Evolutionary conservation across 2,113 vertebrate genomes (phyloP).

Genomic region (Copsychus sechellarum): DNA sequence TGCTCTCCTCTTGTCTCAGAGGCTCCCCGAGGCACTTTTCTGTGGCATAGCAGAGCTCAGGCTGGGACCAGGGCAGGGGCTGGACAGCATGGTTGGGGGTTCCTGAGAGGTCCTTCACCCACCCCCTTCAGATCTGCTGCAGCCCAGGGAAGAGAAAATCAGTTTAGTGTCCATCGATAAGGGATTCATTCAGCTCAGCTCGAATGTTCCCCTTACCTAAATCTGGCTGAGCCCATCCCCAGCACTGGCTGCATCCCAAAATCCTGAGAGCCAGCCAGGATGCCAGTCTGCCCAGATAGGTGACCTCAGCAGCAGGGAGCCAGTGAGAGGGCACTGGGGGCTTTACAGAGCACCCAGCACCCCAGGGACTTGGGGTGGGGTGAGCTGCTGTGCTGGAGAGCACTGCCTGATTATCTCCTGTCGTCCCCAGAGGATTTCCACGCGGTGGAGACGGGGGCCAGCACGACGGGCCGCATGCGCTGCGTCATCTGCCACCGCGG

Average conservation of each 20-base stretch:
- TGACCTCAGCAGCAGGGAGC: not conserved
- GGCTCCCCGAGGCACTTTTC: accelerated
- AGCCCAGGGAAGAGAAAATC: not conserved
- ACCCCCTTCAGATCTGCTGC: not conserved
- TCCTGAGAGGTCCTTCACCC: not conserved
- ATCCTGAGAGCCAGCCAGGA: not conserved
- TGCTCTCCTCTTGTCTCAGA: accelerated
- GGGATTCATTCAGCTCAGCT: not conserved
- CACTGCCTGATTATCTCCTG: accelerated
- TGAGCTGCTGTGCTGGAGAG: not conserved
- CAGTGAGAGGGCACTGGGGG: accelerated
- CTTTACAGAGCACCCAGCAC: not conserved
- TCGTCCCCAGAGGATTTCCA: constrained; percentile 85
- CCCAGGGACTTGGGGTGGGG: accelerated
- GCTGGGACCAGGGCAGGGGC: accelerated
- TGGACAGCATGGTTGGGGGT: accelerated
- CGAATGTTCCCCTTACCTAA: not conserved
- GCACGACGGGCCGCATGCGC: constrained; percentile 86
- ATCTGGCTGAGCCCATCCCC: not conserved
- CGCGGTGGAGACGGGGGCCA: constrained; percentile 71
- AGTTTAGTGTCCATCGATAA: accelerated
- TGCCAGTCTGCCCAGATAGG: accelerated
- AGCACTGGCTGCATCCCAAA: not conserved
- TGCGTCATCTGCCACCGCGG: constrained; percentile 98
- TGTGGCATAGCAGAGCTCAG: not conserved